Evolutionary conservation across 2,888 invertebrate genomes (phyloP), one percentile per base, ranked within the genome.

Genomic region (Scaptomyza flava): DNA sequence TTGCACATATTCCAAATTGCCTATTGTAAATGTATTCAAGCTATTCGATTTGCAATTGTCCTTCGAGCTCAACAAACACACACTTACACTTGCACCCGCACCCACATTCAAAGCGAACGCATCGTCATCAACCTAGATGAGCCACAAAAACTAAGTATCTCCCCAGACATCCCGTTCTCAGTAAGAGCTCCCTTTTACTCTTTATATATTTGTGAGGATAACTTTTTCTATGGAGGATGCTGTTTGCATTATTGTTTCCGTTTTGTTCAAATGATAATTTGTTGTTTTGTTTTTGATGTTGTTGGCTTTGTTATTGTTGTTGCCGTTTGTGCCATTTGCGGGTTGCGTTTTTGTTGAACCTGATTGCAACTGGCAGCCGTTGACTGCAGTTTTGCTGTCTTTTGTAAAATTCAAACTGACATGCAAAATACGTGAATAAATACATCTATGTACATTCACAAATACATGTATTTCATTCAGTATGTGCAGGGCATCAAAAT

Each of bases 331-430:
- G 3, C 23, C 23, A 43, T 64, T 64, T 67, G 73, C 50, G 68
- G 61, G 53, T 64, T 56, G 61, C 48, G 59, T 66, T 63, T 63
- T 62, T 53, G 57, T 53, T 68, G 56, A 63, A 73, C 58, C 79
- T 67, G 73, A 76, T 79, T 81, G 81, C 60, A 73, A 56, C 68
- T 67, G 79, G 48, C 73, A 61, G 64, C 60, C 54, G 30, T 58
- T 38, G 60, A 61, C 52, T 59, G 57, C 14, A 38, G 14, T 14
- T 38, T 6, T 64, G 69, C 52, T 42, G 48, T 68, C 72, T 65
- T 71, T 75, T 64, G 68, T 72, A 78, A 72, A 78, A 81, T 80
- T 77, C 68, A 23, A 80, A 62, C 72, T 80, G 78, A 66, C 80
- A 75, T 68, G 36, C 56, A 66, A 65, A 68, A 17, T 17, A 36